These are phyloP conservation scores for Neolamprologus sp. DNA, from an alignment of 2,113 vertebrate species.

Conservation along the genomic window DNA sequence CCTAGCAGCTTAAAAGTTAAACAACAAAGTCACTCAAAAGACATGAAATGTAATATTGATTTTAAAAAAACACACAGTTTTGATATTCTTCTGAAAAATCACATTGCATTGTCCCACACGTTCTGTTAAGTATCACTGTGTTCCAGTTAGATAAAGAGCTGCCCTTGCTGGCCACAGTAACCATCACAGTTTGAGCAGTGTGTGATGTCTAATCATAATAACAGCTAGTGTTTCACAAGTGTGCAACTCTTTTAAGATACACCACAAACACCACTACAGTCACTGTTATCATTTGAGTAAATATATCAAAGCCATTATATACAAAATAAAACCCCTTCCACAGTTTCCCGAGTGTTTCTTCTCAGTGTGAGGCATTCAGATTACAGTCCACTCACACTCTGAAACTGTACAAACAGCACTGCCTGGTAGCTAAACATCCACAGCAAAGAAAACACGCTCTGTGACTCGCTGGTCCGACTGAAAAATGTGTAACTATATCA, in stretches of 20 bases:
- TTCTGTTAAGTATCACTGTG: conserved; percentile 24
- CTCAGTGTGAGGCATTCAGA: conserved; percentile 3
- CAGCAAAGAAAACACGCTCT: conserved; percentile 40
- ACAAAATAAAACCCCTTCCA: conserved; percentile 44
- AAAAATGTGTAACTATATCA: conserved; percentile 37
- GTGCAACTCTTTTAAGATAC: conserved; percentile 54
- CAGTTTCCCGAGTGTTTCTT: conserved; percentile 9
- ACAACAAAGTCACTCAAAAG: conserved; percentile 5
- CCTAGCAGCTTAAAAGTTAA: conserved; percentile 3
- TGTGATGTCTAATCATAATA: conserved; percentile 47
- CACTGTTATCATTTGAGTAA: conserved; percentile 56
- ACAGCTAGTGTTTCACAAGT: conserved; percentile 49
- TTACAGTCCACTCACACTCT: neutral
- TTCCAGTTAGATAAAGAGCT: conserved; percentile 47
- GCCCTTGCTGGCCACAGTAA: conserved; percentile 51
- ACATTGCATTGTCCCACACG: conserved; percentile 32
- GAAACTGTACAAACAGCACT: conserved; percentile 15
- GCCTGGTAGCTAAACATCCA: conserved; percentile 42
- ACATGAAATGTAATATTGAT: neutral
- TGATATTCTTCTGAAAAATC: conserved; percentile 6
- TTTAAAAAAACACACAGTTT: neutral
- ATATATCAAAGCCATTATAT: conserved; percentile 63
- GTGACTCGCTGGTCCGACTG: conserved; percentile 14
- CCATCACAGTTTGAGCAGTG: conserved; percentile 50
- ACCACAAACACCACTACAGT: conserved; percentile 66